phyloP scores from a whole-genome alignment of 2,888 invertebrate species.

The Heliothis peltigera region DNA sequence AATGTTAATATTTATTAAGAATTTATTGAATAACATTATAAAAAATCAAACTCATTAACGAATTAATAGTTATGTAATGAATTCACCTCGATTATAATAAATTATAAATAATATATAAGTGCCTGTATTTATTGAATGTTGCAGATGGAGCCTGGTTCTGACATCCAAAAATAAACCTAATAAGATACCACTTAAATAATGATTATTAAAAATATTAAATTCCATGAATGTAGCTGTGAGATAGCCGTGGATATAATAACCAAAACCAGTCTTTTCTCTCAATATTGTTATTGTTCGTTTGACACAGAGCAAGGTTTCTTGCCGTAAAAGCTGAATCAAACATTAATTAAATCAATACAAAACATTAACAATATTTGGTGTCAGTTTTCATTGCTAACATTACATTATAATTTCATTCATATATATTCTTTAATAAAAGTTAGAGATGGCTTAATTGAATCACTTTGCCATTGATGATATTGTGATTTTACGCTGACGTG shows the following conservation, averaged over 20 bases:
- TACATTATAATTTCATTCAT: slow-evolving; percentile 8
- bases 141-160: slow-evolving; percentile 31
- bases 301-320: slow-evolving; percentile 23
- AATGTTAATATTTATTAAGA: too few relatives aligned
- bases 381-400: slow-evolving; percentile 7
- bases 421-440: slow-evolving; percentile 12
- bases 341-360: slow-evolving; percentile 33
- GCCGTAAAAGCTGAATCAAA: slow-evolving; percentile 20
- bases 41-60: slow-evolving; percentile 29
- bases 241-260: slow-evolving; percentile 26
- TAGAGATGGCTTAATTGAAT: slow-evolving; percentile 1
- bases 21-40: too few relatives aligned
- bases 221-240: slow-evolving; percentile 18
- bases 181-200: slow-evolving; percentile 15
- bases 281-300: slow-evolving; percentile 26
- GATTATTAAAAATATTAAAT: slow-evolving; percentile 43
- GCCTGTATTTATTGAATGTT: slow-evolving; percentile 32
- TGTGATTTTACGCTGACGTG: slow-evolving; percentile 7
- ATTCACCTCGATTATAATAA: slow-evolving; percentile 3
- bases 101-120: too few relatives aligned
- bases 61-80: slow-evolving; percentile 29
- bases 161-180: slow-evolving; percentile 24
- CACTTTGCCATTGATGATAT: slow-evolving; percentile 4
- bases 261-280: slow-evolving; percentile 33
- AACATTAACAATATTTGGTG: slow-evolving; percentile 13